A percentile compares a stretch with the other conserved stretches of the same genome.
These are phyloP conservation scores for Ptiloglossa arizonensis DNA, from an alignment of 1,140 invertebrate genomes.

Conservation along the genomic window DNA sequence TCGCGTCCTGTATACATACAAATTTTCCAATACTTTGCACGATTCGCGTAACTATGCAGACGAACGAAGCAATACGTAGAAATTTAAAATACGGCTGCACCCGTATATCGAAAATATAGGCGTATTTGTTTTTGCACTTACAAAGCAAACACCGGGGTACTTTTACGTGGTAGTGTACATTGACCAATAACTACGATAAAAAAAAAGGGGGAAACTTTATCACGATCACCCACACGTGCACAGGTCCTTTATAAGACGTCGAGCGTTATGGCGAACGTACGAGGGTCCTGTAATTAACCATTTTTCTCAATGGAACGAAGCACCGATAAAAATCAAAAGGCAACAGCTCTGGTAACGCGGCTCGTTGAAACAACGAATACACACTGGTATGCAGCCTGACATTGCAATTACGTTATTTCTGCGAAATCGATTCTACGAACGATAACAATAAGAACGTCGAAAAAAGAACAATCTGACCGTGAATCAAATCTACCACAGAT, in stretches of 20 bases:
- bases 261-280: not conserved
- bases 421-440: not conserved
- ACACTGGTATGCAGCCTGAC: no score
- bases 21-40: no score
- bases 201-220: not conserved
- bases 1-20: no score
- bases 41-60: no score
- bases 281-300: conserved; percentile 1
- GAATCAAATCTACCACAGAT: not conserved
- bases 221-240: not conserved
- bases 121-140: not conserved
- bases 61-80: no score
- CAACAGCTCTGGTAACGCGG: not conserved
- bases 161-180: not conserved
- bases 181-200: not conserved
- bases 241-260: not conserved
- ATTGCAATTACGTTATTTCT: no score
- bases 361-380: no score
- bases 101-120: not conserved
- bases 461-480: not conserved
- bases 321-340: not conserved
- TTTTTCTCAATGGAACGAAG: not conserved
- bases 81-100: no score
- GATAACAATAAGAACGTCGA: not conserved
- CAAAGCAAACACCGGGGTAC: no score